Evolutionary conservation across 2,888 invertebrate genomes (phyloP), one percentile per base, ranked within the genome.

Genomic region (Aphodius sticticus): DNA sequence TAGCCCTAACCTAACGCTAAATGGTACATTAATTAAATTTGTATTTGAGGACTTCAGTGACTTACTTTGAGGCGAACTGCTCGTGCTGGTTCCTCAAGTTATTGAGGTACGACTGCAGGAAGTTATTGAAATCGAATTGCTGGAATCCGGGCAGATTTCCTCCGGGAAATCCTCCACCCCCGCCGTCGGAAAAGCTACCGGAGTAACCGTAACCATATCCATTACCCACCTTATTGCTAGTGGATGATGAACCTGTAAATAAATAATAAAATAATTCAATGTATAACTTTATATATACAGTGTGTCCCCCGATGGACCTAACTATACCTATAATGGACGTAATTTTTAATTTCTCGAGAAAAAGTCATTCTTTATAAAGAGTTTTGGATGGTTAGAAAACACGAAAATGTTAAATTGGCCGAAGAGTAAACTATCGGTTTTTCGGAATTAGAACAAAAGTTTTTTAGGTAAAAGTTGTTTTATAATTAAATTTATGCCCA

Each of bases 31-130:
- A 37, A 80, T 53, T 35, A n/a, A 38, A 15, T 35, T 16, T 76
- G 70, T 38, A 16, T 69, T 9, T 69, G 76, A 74, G 14, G 75
- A 37, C 26, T 74, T 26, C 37, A 14, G 69, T 14, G 35, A 84
- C 86, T 84, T 86, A 88, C 88, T 85, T 85, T 76, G 83, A 84
- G 16, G 85, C 81, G 75, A 88, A 83, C 81, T 86, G 83, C 75
- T 87, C 84, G 78, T 87, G 85, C 79, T 86, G 86, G 77, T 85
- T 86, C 76, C 84, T 84, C 77, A 88, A 80, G 74, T 83, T 82
- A 14, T 85, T 84, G 38, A 87, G 82, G 78, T 87, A 87, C 69
- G 79, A 77, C 37, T 79, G 70, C n/a, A 84, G 69, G 70, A 84
- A 80, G 70, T 77, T 82, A 78, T 82, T 81, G 80, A 85, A 84